Evolutionary conservation across 2,888 invertebrate genomes (phyloP), one percentile per base, ranked within the genome.

Genomic region (Tridacna crocea): DNA sequence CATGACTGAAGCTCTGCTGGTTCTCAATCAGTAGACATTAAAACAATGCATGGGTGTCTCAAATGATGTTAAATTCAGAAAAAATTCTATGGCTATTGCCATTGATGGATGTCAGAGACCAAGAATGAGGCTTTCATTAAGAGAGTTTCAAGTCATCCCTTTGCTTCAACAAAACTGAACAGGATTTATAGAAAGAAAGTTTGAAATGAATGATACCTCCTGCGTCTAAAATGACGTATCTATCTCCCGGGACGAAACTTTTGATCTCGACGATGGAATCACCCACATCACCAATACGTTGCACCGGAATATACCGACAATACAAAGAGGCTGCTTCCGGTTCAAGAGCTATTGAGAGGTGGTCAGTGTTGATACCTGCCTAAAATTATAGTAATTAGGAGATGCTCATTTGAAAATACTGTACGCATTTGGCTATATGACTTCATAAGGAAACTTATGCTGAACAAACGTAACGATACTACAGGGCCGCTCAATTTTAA

Each of bases 271-370:
- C 72, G 47, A 61, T 51, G 0, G 22, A 60, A 4, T 47, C 75
- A 15, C 47, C 15, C 19, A 15, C 3, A 17, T 63, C 63, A 26
- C 26, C 63, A 66, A 66, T 36, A 22, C 27, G 63, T 51, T 22
- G 68, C 4, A 36, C 36, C 15, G 79, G 81, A 12, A 84, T 26
- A 51, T 81, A 82, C 60, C 76, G 68, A 61, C 84, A 84, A 61
- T 72, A 79, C 24, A 84, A 55, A 22, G 81, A 79, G 0, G 84
- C 84, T 2, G 81, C 84, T 65, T 84, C 84, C 19, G 84, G 84
- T 51, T 84, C 84, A 10, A 84, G 77, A 55, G 79, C 79, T 1
- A 84, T 26, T 22, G 77, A 79, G 22, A 84, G 24, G n/a, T 66
- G 79, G 51, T 79, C 82, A 10, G 79, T 79, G 26, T 74, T 26